Evolutionary conservation across 2,797 vertebrate species (phyloP).

Genomic region (Balearica regulorum): DNA sequence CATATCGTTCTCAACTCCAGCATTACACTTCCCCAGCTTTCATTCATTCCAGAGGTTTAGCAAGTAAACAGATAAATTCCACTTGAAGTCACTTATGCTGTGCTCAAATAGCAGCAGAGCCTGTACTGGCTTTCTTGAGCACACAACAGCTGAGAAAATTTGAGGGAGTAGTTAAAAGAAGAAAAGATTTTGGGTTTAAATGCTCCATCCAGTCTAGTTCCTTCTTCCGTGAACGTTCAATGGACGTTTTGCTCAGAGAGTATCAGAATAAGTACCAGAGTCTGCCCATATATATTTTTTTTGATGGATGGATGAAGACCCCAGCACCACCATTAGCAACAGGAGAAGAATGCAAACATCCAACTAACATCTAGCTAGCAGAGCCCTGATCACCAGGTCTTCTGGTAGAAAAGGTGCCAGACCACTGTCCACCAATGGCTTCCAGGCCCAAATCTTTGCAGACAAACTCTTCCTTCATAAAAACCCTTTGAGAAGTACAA

Average conservation of each 20-base stretch:
- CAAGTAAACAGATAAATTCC: conserved; percentile 21
- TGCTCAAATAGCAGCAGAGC: background rate
- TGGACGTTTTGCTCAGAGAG: background rate
- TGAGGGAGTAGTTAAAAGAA: background rate
- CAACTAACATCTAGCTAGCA: background rate
- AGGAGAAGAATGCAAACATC: background rate
- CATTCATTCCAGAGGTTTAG: background rate
- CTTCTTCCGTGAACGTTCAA: background rate
- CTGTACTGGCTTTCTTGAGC: background rate
- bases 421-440: background rate
- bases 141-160: background rate
- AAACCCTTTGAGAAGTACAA: background rate
- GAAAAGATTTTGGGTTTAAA: background rate
- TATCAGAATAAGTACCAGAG: background rate
- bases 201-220: background rate
- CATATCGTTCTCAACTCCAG: background rate
- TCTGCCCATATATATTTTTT: background rate
- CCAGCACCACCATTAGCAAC: background rate
- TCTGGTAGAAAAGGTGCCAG: background rate
- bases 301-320: background rate
- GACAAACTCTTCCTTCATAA: background rate
- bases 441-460: background rate
- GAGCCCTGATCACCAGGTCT: rapidly evolving
- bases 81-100: background rate
- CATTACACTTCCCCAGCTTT: background rate